Percentiles rank a stretch among this genome's conserved stretches.
phyloP scores from a whole-genome alignment of 2,797 vertebrate genomes.

The Staurois parvus region DNA sequence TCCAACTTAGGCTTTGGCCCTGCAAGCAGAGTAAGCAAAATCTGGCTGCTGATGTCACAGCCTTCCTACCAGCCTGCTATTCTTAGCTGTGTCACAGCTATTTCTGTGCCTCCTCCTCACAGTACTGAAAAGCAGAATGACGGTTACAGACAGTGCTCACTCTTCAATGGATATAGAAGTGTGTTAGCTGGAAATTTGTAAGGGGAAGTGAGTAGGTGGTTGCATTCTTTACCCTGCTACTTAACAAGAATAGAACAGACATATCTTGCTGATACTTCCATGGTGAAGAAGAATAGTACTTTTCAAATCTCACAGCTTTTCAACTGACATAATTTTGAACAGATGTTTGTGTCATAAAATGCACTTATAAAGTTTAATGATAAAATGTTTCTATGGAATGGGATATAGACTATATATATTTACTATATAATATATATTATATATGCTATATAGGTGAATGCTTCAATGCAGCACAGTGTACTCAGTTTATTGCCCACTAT shows the following conservation, averaged over 20 bases:
- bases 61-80: conserved; percentile 49
- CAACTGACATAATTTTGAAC: conserved; percentile 6
- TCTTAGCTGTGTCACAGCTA: conserved; percentile 54
- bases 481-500: not conserved
- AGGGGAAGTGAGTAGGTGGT: conserved; percentile 29
- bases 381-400: not conserved
- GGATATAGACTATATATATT: too few relatives aligned
- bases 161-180: conserved; percentile 29
- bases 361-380: not conserved
- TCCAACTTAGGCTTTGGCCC: conserved; percentile 6
- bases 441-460: not conserved
- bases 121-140: conserved; percentile 49
- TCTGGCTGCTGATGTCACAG: conserved; percentile 44
- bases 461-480: too few relatives aligned
- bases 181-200: conserved; percentile 13
- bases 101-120: conserved; percentile 43
- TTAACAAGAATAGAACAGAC: conserved; percentile 14
- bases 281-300: not conserved
- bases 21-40: conserved; percentile 44
- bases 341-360: not conserved
- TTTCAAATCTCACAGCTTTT: not conserved
- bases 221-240: not conserved
- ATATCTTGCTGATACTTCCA: conserved; percentile 12
- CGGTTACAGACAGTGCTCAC: conserved; percentile 43
- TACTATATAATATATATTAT: too few relatives aligned